phyloP scores from a whole-genome alignment of 1,140 invertebrate genomes.

The Drosophila melanogaster region DNA sequence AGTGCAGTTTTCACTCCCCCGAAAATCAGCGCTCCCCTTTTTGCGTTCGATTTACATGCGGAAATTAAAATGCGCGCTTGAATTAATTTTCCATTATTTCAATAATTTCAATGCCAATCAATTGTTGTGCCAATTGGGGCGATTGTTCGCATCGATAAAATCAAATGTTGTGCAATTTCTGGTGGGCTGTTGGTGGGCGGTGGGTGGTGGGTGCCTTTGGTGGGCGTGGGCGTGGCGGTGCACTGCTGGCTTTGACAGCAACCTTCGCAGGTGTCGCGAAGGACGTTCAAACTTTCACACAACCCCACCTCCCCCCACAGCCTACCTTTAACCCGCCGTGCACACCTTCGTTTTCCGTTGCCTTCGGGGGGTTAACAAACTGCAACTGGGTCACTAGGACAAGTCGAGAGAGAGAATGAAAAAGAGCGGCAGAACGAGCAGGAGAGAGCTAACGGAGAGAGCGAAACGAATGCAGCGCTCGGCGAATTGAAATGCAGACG shows the following conservation, averaged over 20 bases:
- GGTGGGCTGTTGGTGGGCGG: neutral
- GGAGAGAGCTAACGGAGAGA: constrained; percentile 17
- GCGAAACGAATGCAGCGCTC: constrained; percentile 7
- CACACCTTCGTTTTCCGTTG: constrained; percentile 55
- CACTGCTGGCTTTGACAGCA: constrained; percentile 41
- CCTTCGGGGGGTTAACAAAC: constrained; percentile 79
- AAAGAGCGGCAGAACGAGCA: constrained; percentile 8
- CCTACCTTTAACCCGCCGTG: constrained; percentile 11
- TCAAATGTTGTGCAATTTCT: constrained; percentile 10
- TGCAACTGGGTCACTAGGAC: constrained; percentile 83
- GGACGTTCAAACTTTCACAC: constrained; percentile 53
- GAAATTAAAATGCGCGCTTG: constrained; percentile 39
- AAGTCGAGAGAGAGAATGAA: constrained; percentile 31
- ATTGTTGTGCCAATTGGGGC: constrained; percentile 5
- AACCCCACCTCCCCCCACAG: constrained; percentile 13
- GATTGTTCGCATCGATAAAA: constrained; percentile 2
- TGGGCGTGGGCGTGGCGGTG: neutral
- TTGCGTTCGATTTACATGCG: constrained; percentile 24
- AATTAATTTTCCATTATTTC: constrained; percentile 30
- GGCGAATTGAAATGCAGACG: constrained; percentile 8
- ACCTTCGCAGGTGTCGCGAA: constrained; percentile 57
- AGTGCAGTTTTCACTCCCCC: constrained; percentile 21
- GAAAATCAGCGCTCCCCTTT: neutral
- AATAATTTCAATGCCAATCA: constrained; percentile 38
- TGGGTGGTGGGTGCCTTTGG: neutral